phyloP scores from a whole-genome alignment of 2,888 invertebrate genomes.

The Oligia latruncula region DNA sequence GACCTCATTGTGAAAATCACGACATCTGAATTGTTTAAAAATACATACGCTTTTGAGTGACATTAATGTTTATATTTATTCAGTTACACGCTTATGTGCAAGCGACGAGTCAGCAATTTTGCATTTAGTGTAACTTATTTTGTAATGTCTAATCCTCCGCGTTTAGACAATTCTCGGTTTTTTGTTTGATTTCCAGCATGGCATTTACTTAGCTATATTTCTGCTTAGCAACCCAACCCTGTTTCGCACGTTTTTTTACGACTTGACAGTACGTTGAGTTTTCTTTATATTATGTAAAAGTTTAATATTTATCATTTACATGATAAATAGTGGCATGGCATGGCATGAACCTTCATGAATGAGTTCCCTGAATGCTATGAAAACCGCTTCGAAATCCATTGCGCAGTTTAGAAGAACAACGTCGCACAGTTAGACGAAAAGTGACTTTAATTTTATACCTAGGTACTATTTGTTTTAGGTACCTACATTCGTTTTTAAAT shows the following conservation, averaged over 20 bases:
- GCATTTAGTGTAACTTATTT: background rate
- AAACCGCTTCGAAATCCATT: background rate
- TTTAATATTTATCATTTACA: background rate
- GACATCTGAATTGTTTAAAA: conserved; percentile 53
- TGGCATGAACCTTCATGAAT: background rate
- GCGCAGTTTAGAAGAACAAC: background rate
- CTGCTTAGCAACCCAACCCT: no score
- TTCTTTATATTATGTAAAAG: background rate
- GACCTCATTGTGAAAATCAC: conserved; percentile 58
- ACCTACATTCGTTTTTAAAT: background rate
- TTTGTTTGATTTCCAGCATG: background rate
- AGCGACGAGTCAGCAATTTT: conserved; percentile 3
- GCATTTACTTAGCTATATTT: background rate
- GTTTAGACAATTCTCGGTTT: background rate
- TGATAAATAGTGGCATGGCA: no score
- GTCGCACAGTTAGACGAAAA: background rate
- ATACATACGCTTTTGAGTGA: conserved; percentile 32
- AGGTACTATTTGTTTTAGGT: no score
- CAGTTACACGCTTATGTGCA: conserved; percentile 38
- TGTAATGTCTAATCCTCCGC: background rate
- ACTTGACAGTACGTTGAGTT: background rate
- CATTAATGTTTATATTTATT: conserved; percentile 55
- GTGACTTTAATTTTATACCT: background rate
- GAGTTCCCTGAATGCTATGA: background rate
- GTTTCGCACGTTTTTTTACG: no score